Evolutionary conservation across 2,888 invertebrate species (phyloP).

Genomic region (Schizotus pectinicornis): DNA sequence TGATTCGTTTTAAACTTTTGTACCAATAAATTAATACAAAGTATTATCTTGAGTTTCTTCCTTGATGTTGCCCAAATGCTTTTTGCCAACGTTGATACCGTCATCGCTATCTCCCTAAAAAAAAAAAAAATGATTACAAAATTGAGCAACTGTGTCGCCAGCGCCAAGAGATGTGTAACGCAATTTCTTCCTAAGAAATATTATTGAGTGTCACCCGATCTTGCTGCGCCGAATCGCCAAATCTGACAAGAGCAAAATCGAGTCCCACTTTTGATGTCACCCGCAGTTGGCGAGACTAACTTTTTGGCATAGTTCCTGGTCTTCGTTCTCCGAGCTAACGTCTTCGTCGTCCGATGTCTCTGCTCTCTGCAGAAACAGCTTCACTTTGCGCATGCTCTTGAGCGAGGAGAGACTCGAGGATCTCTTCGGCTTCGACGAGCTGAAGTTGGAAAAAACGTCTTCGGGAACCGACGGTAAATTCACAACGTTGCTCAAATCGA

Average conservation of each 20-base stretch:
- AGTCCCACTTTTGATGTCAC: background rate
- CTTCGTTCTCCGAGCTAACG: slow-evolving; percentile 55
- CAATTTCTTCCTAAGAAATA: no score
- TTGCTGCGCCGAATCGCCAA: no score
- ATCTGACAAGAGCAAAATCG: no score
- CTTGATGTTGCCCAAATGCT: slow-evolving; percentile 56
- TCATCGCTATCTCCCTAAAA: slow-evolving; percentile 52
- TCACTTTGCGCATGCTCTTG: slow-evolving; percentile 59
- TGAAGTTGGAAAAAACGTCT: slow-evolving; percentile 58
- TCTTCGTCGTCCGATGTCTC: slow-evolving; percentile 58
- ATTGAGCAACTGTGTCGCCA: no score
- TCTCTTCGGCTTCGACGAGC: slow-evolving; percentile 52
- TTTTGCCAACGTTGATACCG: slow-evolving; percentile 42
- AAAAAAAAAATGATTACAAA: slow-evolving; percentile 17
- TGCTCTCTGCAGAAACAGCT: slow-evolving; percentile 57
- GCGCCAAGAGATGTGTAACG: no score
- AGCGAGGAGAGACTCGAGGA: slow-evolving; percentile 59
- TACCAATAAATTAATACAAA: background rate
- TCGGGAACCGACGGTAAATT: slow-evolving; percentile 60
- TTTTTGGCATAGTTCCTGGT: slow-evolving; percentile 42
- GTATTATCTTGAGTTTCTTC: slow-evolving; percentile 44
- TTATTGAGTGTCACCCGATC: no score
- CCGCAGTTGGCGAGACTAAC: slow-evolving; percentile 22
- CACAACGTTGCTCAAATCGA: slow-evolving; percentile 56
- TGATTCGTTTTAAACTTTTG: slow-evolving; percentile 47